phyloP scores from a whole-genome alignment of 1,140 invertebrate species.

The Zaprionus tsacasi region DNA sequence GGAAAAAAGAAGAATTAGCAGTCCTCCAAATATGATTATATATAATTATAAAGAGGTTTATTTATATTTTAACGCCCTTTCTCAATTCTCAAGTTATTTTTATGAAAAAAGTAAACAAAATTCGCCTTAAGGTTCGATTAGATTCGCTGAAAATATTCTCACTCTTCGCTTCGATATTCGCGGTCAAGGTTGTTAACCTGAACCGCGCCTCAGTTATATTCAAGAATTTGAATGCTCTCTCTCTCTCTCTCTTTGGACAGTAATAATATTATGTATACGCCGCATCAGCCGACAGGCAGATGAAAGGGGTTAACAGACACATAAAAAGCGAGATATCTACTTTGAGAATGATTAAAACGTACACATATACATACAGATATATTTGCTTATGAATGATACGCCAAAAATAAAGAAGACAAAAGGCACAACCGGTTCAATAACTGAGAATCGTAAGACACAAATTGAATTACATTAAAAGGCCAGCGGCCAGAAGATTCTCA shows the following conservation, averaged over 20 bases:
- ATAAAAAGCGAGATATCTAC: slow-evolving; percentile 43
- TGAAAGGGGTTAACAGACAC: slow-evolving; percentile 13
- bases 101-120: slow-evolving; percentile 1
- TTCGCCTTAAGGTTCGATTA: slow-evolving; percentile 27
- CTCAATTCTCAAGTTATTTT: not conserved
- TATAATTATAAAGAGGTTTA: not conserved
- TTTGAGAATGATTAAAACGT: not conserved
- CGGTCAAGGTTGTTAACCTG: slow-evolving; percentile 80
- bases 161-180: slow-evolving; percentile 49
- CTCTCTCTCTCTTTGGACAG: not conserved
- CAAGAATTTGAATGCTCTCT: slow-evolving; percentile 56
- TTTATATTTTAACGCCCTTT: not conserved
- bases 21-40: no score
- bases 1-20: no score
- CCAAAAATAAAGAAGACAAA: slow-evolving; percentile 50
- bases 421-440: slow-evolving; percentile 69
- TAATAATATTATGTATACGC: slow-evolving; percentile 69
- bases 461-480: slow-evolving; percentile 76
- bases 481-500: slow-evolving; percentile 59
- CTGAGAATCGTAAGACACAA: slow-evolving; percentile 60
- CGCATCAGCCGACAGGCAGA: slow-evolving; percentile 17
- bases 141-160: slow-evolving; percentile 34
- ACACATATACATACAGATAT: not conserved
- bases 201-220: slow-evolving; percentile 41
- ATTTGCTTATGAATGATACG: slow-evolving; percentile 12